Evolutionary conservation across 2,888 invertebrate genomes (phyloP), one percentile per base, ranked within the genome.

Genomic region (Dysmachus trigonus): DNA sequence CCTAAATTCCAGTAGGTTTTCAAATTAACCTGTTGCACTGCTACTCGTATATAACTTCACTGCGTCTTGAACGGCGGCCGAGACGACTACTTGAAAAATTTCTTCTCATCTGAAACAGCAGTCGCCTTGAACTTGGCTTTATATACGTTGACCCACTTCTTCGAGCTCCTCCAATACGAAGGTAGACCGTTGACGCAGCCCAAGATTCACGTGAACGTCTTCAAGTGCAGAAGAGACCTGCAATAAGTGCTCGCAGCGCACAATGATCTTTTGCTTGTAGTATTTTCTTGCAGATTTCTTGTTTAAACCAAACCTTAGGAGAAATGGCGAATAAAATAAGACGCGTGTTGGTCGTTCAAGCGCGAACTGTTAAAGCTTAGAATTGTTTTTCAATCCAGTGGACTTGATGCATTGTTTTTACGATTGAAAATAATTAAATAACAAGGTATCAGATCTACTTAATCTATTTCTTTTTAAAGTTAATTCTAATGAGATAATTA

Each of bases 41-140:
- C 38, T 7, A n/a, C n/a, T n/a, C n/a, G n/a, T n/a, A 2, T 41
- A 18, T 22, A 41, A 74, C 47, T 77, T 33, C 30, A 47, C 79
- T 79, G 3, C 33, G 22, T 10, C 35, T 82, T 82, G 13, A 35
- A 35, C 18, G 8, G 62, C 79, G 27, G 15, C 31, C 82, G 82
- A 22, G 1, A 35, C 31, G 62, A 62, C 87, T 87, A 87, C 88
- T 88, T 86, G 86, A 88, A 89, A 88, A 88, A 88, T 87, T 87
- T 88, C 89, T 90, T 90, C 90, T 89, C 90, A 90, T 92, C 93
- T 94, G 94, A 93, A 93, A 93, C 93, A 91, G 93, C 93, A 90
- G 92, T 94, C 94, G 95, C 95, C 95, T 95, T 95, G 95, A 95
- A 95, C 95, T 95, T 95, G 95, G 93, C 93, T 94, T 94, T 95